A percentile compares a stretch with the other conserved stretches of the same genome.
phyloP scores from a whole-genome alignment of 2,113 vertebrate genomes.

The Erythrocercus mccallii region DNA sequence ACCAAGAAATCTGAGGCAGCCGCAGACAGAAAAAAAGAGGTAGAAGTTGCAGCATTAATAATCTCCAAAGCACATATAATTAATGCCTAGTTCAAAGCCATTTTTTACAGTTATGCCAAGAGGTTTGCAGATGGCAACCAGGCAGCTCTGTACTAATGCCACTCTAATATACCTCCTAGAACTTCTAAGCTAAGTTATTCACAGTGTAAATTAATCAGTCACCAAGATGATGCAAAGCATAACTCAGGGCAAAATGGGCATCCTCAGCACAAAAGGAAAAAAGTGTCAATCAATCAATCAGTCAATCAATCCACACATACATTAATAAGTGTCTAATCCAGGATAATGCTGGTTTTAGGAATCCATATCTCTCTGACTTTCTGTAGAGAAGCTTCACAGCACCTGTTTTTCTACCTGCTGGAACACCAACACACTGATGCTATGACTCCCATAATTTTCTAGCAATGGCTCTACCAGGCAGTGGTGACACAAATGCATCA shows the following conservation, averaged over 20 bases:
- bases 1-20: neutral
- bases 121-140: neutral
- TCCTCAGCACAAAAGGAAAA: neutral
- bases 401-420: neutral
- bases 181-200: neutral
- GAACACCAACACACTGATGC: neutral
- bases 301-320: neutral
- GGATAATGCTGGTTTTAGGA: neutral
- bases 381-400: neutral
- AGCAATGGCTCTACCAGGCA: conserved; percentile 16
- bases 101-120: neutral
- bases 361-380: neutral
- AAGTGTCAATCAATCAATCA: neutral
- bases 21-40: neutral
- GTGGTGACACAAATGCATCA: neutral
- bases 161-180: neutral
- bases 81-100: neutral
- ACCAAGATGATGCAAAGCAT: neutral
- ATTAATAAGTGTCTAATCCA: neutral
- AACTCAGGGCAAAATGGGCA: neutral
- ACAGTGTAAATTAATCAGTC: neutral
- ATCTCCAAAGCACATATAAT: neutral
- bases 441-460: neutral
- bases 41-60: neutral
- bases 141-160: neutral